Conservation (phyloP, 2,113 vertebrate genomes). For the human (Homo sapiens) region GRCh38 chr22:33965001-33965500, state of each 20-base stretch:
- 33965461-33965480: background rate
- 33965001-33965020: background rate
- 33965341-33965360: background rate
- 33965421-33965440: background rate
- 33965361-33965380: rapidly evolving
- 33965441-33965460: background rate
- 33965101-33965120: background rate
- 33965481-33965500: background rate
- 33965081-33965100: background rate
- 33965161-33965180: background rate
- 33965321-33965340: background rate
- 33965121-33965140: background rate
- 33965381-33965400: background rate
- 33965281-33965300: background rate
- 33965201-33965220: background rate
- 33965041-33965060: background rate
- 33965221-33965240: background rate
- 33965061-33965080: background rate
- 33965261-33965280: background rate
- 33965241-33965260: background rate
- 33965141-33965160: background rate
- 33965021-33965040: background rate
- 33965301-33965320: background rate
- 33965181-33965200: background rate
- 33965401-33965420: no score